Conservation (phyloP, 2,888 invertebrate species). For the Cyrtodaria siliqua region DNA sequence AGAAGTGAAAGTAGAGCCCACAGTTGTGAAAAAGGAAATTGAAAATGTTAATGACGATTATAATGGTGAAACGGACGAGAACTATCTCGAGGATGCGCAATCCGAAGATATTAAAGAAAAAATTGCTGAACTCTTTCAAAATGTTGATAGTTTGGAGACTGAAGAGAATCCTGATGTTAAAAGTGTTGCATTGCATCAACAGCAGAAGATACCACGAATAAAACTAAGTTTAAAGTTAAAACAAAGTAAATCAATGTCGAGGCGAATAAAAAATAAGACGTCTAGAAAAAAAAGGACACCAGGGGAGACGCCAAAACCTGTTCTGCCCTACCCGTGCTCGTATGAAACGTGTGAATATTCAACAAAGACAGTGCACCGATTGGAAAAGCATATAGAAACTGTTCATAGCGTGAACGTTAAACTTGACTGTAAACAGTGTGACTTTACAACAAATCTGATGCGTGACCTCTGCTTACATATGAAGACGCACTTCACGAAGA, state of each 20-base stretch:
- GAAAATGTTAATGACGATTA: background rate
- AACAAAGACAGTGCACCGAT: conserved; percentile 33
- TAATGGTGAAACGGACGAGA: background rate
- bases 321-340: conserved; percentile 32
- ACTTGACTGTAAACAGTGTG: conserved; percentile 88
- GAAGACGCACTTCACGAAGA: conserved; percentile 88
- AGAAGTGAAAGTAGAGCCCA: no score
- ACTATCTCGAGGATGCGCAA: no score
- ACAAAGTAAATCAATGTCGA: background rate
- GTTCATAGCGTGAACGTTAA: conserved; percentile 56
- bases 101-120: no score
- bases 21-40: no score
- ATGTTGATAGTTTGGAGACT: background rate
- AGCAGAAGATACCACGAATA: background rate
- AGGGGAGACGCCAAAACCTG: background rate
- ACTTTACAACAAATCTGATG: conserved; percentile 89
- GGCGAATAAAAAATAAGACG: background rate
- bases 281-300: background rate
- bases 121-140: background rate
- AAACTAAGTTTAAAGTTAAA: conserved; percentile 11
- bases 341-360: conserved; percentile 63
- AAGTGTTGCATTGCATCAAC: no score
- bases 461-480: conserved; percentile 89
- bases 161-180: no score
- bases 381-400: conserved; percentile 60